Percentiles rank a stretch among this genome's conserved stretches.
phyloP scores from a whole-genome alignment of 2,797 vertebrate genomes.

The Morus bassanus region DNA sequence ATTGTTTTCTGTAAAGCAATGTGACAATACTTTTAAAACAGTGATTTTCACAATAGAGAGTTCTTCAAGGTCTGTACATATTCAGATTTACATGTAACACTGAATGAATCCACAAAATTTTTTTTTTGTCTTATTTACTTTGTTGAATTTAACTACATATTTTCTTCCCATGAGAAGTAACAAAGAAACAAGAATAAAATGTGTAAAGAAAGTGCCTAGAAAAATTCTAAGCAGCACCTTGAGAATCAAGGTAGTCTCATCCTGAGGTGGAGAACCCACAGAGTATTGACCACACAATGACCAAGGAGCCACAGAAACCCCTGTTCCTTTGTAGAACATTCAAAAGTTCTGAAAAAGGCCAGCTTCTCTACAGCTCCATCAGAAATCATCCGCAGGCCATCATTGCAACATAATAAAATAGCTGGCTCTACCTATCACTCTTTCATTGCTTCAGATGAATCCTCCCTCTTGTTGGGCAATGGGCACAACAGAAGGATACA shows the following conservation, averaged over 20 bases:
- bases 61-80: background rate
- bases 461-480: background rate
- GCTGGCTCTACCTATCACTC: background rate
- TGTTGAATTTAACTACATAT: background rate
- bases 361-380: background rate
- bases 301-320: background rate
- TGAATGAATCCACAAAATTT: background rate
- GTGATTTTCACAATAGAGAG: background rate
- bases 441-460: background rate
- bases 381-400: background rate
- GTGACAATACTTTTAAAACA: background rate
- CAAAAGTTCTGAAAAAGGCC: background rate
- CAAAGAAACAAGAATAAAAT: background rate
- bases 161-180: background rate
- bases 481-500: background rate
- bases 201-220: background rate
- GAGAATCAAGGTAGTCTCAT: background rate
- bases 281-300: background rate
- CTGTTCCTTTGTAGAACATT: background rate
- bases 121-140: background rate
- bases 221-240: background rate
- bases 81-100: background rate
- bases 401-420: background rate
- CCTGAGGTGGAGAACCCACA: background rate
- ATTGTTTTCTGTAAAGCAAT: background rate